A percentile compares a stretch with the other conserved stretches of the same genome.
Evolutionary conservation across 2,797 vertebrate species (phyloP).

Genomic region (Anguilla marmorata): DNA sequence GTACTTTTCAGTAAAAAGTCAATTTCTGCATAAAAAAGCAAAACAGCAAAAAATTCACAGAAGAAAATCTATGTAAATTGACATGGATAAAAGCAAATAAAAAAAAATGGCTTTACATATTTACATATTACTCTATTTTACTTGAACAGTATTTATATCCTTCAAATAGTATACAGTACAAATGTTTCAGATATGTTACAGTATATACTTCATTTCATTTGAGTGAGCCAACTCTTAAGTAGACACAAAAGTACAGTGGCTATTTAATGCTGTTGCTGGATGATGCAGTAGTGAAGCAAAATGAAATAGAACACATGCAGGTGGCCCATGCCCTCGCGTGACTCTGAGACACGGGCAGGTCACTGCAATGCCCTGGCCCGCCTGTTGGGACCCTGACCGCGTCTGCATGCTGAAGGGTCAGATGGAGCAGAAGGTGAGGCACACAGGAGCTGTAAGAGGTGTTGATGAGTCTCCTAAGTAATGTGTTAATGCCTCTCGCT

Average conservation of each 20-base stretch:
- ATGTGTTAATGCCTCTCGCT: conserved; percentile 30
- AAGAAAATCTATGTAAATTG: background rate
- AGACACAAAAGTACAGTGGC: background rate
- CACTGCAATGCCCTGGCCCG: background rate
- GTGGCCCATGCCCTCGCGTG: background rate
- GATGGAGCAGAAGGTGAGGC: conserved; percentile 29
- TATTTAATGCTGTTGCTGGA: background rate
- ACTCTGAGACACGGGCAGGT: background rate
- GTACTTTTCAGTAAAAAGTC: background rate
- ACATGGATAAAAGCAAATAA: too few relatives aligned
- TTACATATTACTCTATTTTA: too few relatives aligned
- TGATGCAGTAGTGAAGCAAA: background rate
- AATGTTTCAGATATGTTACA: too few relatives aligned
- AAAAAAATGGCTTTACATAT: too few relatives aligned
- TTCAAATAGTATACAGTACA: too few relatives aligned
- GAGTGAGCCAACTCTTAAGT: background rate
- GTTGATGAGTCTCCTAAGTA: conserved; percentile 21
- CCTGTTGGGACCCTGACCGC: background rate
- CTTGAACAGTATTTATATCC: too few relatives aligned
- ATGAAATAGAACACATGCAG: background rate
- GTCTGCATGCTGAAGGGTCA: conserved; percentile 10
- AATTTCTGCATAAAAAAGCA: background rate
- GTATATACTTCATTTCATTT: background rate
- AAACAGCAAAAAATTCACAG: background rate
- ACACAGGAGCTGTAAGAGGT: conserved; percentile 25